phyloP scores from a whole-genome alignment of 2,113 vertebrate genomes.

The Leptobrachium leishanense region DNA sequence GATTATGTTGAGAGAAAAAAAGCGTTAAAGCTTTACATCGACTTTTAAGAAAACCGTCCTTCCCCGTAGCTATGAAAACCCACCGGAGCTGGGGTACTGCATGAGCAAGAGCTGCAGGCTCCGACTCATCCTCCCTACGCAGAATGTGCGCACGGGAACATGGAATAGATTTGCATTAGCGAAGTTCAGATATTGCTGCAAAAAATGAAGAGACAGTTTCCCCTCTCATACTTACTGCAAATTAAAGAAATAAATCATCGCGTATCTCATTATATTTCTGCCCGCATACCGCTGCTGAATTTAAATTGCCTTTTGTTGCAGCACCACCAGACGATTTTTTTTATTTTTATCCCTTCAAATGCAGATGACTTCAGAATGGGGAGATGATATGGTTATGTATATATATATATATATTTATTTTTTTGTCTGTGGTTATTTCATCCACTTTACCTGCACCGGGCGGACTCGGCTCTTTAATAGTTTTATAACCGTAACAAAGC shows the following conservation, averaged over 20 bases:
- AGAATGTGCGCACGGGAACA: constrained; percentile 9
- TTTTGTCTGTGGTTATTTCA: neutral
- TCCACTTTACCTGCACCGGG: neutral
- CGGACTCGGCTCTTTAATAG: too few relatives aligned
- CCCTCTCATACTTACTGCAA: constrained; percentile 41
- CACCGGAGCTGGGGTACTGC: neutral
- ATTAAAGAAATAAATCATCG: constrained; percentile 49
- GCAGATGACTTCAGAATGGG: constrained; percentile 8
- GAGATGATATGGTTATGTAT: neutral
- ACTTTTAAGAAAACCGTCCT: too few relatives aligned
- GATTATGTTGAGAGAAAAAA: too few relatives aligned
- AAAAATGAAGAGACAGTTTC: constrained; percentile 30
- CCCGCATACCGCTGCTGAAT: constrained; percentile 38
- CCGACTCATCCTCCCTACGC: neutral
- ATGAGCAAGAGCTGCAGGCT: neutral
- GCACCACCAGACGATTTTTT: constrained; percentile 2
- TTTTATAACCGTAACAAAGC: too few relatives aligned
- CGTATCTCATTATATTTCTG: constrained; percentile 48
- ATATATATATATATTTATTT: neutral
- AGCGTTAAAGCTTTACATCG: too few relatives aligned
- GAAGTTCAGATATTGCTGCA: constrained; percentile 34
- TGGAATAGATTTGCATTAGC: constrained; percentile 40
- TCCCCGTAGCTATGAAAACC: neutral
- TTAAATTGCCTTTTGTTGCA: constrained; percentile 46
- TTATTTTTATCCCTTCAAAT: constrained; percentile 24